Percentiles rank a stretch among this genome's conserved stretches.
Evolutionary conservation across 2,888 invertebrate species (phyloP).

Genomic region (Apodemia duryi): DNA sequence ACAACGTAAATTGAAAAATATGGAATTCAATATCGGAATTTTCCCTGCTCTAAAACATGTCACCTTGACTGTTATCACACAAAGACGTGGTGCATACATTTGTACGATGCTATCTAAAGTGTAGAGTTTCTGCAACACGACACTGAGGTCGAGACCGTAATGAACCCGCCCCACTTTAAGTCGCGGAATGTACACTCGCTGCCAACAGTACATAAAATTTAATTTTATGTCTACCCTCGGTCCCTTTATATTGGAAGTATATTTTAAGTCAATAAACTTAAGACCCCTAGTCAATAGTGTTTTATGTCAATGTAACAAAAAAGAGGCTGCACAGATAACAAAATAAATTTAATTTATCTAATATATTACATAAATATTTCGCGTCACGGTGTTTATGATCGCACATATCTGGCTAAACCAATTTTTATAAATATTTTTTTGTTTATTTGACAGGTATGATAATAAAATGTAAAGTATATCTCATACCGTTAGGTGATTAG

Average conservation of each 20-base stretch:
- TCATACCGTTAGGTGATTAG: too few species aligned
- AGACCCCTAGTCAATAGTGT: neutral
- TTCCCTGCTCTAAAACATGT: neutral
- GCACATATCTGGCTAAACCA: too few species aligned
- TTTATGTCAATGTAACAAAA: too few species aligned
- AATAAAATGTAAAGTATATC: too few species aligned
- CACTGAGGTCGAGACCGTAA: conserved; percentile 20
- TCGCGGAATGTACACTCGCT: conserved; percentile 7
- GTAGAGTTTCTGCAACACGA: conserved; percentile 21
- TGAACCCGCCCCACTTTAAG: conserved; percentile 15
- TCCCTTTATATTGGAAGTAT: neutral
- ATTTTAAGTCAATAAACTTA: conserved; percentile 11
- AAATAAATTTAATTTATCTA: too few species aligned
- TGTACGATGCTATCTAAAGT: conserved; percentile 4
- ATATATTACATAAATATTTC: too few species aligned
- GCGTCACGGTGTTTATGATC: too few species aligned
- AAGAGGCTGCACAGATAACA: too few species aligned
- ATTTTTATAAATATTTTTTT: too few species aligned
- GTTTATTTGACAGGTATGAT: too few species aligned
- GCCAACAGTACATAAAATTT: conserved; percentile 8
- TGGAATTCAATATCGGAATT: conserved; percentile 11
- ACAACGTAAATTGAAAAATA: conserved; percentile 10
- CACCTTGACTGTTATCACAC: conserved; percentile 11
- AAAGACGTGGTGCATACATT: conserved; percentile 6
- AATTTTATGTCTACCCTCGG: conserved; percentile 9